phyloP scores from a whole-genome alignment of 1,140 invertebrate genomes.

The Aphelenchoides besseyi region DNA sequence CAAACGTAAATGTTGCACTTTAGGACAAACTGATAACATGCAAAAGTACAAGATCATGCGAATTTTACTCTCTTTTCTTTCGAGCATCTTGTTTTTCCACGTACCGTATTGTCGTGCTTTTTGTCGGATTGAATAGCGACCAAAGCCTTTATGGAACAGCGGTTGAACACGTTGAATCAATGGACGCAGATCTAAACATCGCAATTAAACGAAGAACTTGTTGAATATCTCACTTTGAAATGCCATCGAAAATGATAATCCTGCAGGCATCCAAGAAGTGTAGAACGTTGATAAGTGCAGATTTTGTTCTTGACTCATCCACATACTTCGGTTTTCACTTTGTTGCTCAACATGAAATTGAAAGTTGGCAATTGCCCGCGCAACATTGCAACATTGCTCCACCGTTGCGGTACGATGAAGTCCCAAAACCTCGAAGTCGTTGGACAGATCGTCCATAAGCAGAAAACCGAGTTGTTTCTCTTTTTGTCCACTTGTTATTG shows the following conservation, averaged over 20 bases:
- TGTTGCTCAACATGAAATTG: constrained; percentile 1
- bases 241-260: background rate
- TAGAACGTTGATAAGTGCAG: background rate
- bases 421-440: background rate
- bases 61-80: too few relatives aligned
- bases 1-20: background rate
- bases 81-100: too few relatives aligned
- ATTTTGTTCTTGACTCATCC: background rate
- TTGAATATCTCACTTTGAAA: background rate
- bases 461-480: background rate
- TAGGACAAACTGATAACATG: background rate
- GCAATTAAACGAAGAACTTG: too few relatives aligned
- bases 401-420: background rate
- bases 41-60: background rate
- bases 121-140: background rate
- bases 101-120: background rate
- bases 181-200: background rate
- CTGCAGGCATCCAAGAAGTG: background rate
- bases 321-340: background rate
- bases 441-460: constrained; percentile 7
- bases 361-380: background rate
- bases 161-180: background rate
- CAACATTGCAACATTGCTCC: background rate
- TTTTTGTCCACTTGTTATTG: background rate
- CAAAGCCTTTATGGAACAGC: background rate